Evolutionary conservation across 2,797 vertebrate species (phyloP), one percentile per base, ranked within the genome.

Genomic region (Poliocrania exsul): DNA sequence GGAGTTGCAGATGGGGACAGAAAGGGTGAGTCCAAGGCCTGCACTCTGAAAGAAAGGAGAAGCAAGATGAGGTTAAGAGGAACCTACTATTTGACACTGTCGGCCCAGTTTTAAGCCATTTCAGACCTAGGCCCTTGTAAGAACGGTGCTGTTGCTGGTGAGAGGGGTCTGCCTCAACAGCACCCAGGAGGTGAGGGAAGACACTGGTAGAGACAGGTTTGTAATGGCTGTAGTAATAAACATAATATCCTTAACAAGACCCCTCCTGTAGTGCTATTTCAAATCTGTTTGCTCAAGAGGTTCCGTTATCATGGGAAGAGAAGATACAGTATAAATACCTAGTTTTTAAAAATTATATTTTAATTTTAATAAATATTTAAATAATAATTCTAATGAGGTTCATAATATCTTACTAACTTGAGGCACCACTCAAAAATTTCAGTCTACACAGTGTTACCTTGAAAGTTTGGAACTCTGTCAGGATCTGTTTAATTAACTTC

Each of bases 281-380:
- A 61, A 44, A 31, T 57, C 11, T 14, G 29, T 83, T 65, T 73
- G 26, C 42, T 77, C 9, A 15, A 58, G 31, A 73, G 17, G 18
- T 35, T 69, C 26, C 4, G 6, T 61, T 69, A 46, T n/a, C 24
- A 26, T 33, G 18, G 12, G 12, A 54, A 16, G 14, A 50, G n/a
- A 73, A 83, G 82, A 86, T 37, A 42, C 6, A 53, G 23, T 61
- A 35, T 21, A 40, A 83, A 40, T 69, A 58, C 11, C 26, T 57
- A 18, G 8, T 16, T 37, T 57, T 47, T 10, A 25, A 1, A 3
- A 73, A 35, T 16, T 0, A 0, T 21, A 2, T 6, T 10, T 21
- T 50, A 9, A 12, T 82, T 87, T 81, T 54, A 16, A 4, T 62
- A 16, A 47, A 24, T 5, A 17, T 26, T 57, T 73, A 44, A 57